Evolutionary conservation across 2,113 vertebrate species (phyloP).

Genomic region (Microcebus jonahi): DNA sequence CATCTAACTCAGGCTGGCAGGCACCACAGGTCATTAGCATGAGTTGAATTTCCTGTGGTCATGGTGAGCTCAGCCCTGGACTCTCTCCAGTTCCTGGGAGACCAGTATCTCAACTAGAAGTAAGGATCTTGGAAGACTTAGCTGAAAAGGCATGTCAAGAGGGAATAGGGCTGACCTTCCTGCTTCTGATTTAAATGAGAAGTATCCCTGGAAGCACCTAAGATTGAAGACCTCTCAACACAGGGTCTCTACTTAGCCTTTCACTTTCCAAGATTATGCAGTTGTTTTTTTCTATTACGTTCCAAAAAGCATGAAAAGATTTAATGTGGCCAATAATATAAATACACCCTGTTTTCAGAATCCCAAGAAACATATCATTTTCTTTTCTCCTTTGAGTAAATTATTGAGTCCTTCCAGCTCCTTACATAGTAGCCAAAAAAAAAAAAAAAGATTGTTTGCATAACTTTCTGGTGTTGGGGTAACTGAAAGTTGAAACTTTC

Average conservation of each 20-base stretch:
- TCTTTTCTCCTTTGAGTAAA: neutral
- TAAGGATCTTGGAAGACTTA: neutral
- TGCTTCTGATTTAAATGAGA: conserved; percentile 14
- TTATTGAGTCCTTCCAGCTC: neutral
- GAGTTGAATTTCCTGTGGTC: conserved; percentile 26
- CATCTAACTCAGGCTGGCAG: conserved; percentile 17
- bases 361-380: neutral
- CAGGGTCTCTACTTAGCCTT: neutral
- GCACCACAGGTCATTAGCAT: neutral
- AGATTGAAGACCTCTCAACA: neutral
- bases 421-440: neutral
- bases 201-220: neutral
- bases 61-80: conserved; percentile 47
- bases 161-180: neutral
- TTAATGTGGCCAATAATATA: neutral
- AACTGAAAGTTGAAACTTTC: neutral
- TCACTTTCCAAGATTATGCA: neutral
- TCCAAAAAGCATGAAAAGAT: neutral
- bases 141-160: conserved; percentile 12
- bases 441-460: neutral
- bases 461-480: neutral
- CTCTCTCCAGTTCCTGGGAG: conserved; percentile 48
- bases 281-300: neutral
- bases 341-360: neutral
- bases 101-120: neutral